These are phyloP conservation scores for Heliconius hewitsoni DNA, from an alignment of 1,140 invertebrate genomes.

Conservation along the genomic window DNA sequence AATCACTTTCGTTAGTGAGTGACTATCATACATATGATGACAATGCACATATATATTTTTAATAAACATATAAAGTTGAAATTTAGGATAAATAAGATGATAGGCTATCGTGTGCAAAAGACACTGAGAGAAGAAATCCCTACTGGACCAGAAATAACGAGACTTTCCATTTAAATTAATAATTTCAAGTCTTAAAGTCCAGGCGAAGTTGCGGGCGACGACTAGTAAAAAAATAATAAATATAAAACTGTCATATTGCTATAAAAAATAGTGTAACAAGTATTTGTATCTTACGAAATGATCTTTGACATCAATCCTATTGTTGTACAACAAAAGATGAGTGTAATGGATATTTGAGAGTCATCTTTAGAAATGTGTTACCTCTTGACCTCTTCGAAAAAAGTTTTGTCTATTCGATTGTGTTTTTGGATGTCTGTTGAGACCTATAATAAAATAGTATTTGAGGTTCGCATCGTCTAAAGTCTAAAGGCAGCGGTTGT, in stretches of 20 bases:
- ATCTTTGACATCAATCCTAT: neutral
- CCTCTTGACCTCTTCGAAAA: neutral
- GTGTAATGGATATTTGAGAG: neutral
- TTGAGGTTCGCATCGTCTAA: neutral
- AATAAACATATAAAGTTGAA: no score
- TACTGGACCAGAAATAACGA: no score
- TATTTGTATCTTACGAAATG: neutral
- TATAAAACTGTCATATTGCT: neutral
- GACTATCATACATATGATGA: no score
- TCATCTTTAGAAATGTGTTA: neutral
- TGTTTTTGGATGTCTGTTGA: neutral
- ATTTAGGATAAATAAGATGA: no score
- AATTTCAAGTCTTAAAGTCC: no score
- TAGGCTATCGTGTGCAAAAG: no score
- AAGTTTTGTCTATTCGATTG: neutral
- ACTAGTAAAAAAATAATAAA: neutral
- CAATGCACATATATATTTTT: no score
- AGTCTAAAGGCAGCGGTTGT: no score
- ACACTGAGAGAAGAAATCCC: no score
- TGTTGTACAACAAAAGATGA: neutral
- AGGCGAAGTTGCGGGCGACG: no score
- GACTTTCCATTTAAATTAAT: no score
- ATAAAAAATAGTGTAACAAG: neutral
- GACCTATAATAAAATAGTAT: neutral
- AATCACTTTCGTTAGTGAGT: no score